Conservation (phyloP, 1,140 invertebrate genomes). For the Archegozetes longisetosus region DNA sequence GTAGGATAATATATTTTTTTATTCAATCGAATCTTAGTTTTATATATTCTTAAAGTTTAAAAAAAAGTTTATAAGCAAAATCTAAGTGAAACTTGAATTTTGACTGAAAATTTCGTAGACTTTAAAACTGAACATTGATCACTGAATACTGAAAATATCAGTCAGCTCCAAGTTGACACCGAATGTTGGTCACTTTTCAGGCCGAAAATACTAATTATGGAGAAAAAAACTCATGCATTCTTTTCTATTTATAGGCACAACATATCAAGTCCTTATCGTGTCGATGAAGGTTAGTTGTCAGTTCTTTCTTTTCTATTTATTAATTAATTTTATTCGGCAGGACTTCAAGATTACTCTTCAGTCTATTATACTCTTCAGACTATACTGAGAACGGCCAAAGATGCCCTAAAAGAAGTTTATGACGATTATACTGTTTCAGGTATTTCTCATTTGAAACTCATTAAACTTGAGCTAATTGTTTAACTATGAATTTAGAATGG, state of each 20-base stretch:
- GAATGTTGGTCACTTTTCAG: too few species aligned
- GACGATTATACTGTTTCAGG: conserved; percentile 48
- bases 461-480: not conserved
- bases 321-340: conserved; percentile 22
- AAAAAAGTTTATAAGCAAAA: too few species aligned
- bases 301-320: not conserved
- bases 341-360: conserved; percentile 43
- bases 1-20: too few species aligned
- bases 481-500: conserved; percentile 38
- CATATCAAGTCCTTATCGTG: conserved; percentile 50
- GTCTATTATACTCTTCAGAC: conserved; percentile 25
- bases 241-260: conserved; percentile 32
- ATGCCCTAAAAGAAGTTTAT: conserved; percentile 46
- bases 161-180: too few species aligned
- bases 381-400: conserved; percentile 43
- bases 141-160: too few species aligned
- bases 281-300: conserved; percentile 35
- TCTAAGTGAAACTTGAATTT: too few species aligned
- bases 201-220: too few species aligned
- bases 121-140: too few species aligned
- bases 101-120: too few species aligned
- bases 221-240: too few species aligned
- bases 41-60: too few species aligned
- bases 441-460: not conserved
- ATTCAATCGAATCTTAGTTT: too few species aligned